Percentiles rank a stretch among this genome's conserved stretches.
Evolutionary conservation across 2,888 invertebrate species (phyloP).

Genomic region (Neuroscelio doddi): DNA sequence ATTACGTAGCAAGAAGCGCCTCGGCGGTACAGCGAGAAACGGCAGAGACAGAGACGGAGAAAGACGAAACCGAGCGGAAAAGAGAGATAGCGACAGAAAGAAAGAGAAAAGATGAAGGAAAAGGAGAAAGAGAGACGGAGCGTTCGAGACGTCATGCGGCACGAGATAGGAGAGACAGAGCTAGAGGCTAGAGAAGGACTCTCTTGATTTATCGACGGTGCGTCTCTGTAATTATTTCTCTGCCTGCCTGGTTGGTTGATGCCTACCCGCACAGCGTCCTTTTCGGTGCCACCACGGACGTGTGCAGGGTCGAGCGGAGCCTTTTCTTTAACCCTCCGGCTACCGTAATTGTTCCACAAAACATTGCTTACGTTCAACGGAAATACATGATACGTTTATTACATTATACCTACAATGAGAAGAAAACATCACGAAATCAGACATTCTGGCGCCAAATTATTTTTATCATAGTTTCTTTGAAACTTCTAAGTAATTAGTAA

Average conservation of each 20-base stretch:
- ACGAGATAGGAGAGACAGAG: constrained; percentile 45
- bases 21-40: constrained; percentile 12
- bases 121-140: constrained; percentile 18
- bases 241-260: constrained; percentile 55
- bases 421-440: constrained; percentile 37
- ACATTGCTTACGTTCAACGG: constrained; percentile 33
- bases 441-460: constrained; percentile 41
- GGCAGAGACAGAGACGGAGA: constrained; percentile 25
- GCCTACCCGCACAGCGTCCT: constrained; percentile 31
- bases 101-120: constrained; percentile 15
- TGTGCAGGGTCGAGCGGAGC: constrained; percentile 22
- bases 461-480: constrained; percentile 34
- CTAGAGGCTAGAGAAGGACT: constrained; percentile 54
- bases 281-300: constrained; percentile 28
- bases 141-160: constrained; percentile 32
- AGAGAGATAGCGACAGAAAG: constrained; percentile 23
- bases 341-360: constrained; percentile 48
- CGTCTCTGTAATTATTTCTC: constrained; percentile 70
- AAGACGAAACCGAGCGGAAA: constrained; percentile 5
- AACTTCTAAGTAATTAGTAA: too few species aligned
- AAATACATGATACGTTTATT: constrained; percentile 40
- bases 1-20: constrained; percentile 53
- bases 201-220: constrained; percentile 69
- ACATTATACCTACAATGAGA: constrained; percentile 33
- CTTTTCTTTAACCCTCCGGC: constrained; percentile 36